Conservation (phyloP, 92 coral and sea anemone genomes). For the Actinernus sp. region DNA sequence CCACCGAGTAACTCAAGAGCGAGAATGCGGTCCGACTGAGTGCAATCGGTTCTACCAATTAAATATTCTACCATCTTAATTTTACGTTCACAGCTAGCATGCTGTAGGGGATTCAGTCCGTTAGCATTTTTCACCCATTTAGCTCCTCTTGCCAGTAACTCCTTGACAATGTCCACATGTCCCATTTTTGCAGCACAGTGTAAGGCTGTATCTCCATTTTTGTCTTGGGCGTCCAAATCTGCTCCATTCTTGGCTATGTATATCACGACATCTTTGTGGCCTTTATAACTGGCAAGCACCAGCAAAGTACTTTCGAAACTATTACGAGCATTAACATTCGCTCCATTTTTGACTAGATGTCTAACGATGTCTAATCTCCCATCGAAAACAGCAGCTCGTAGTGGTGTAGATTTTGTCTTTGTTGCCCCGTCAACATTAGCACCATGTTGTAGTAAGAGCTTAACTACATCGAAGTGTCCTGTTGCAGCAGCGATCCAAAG, state of each 20-base stretch:
- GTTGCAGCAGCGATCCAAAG: conserved; percentile 88
- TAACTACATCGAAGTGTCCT: too few relatives aligned
- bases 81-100: conserved; percentile 80
- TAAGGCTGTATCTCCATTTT: too few relatives aligned
- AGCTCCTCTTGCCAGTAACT: too few relatives aligned
- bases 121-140: too few relatives aligned
- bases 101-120: conserved; percentile 63
- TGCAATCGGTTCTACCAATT: conserved; percentile 53
- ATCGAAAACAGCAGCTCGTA: conserved; percentile 83
- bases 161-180: conserved; percentile 73
- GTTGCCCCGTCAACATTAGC: conserved; percentile 85
- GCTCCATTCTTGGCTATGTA: conserved; percentile 69
- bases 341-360: conserved; percentile 72
- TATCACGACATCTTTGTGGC: conserved; percentile 71
- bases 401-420: conserved; percentile 80
- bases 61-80: conserved; percentile 76
- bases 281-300: conserved; percentile 85
- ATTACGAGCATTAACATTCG: conserved; percentile 79
- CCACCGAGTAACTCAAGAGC: conserved; percentile 79
- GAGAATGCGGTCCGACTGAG: conserved; percentile 45
- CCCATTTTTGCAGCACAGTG: conserved; percentile 80
- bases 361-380: conserved; percentile 83
- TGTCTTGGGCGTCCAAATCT: conserved; percentile 68
- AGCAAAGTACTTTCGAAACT: conserved; percentile 81
- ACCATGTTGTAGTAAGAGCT: too few relatives aligned